phyloP scores from a whole-genome alignment of 2,888 invertebrate species.

The Eumacrocentrus americanus region DNA sequence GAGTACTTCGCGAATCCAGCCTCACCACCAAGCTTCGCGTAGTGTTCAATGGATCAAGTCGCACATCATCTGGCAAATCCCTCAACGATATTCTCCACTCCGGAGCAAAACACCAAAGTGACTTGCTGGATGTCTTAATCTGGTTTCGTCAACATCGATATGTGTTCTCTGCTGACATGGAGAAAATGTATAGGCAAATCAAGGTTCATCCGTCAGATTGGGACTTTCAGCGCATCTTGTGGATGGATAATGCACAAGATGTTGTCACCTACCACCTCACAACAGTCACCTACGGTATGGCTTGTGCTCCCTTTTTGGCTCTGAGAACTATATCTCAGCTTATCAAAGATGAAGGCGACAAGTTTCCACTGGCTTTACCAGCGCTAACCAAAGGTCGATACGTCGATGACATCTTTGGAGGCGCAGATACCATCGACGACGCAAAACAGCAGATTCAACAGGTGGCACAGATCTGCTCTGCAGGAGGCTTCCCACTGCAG shows the following conservation, averaged over 20 bases:
- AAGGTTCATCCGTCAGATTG: neutral
- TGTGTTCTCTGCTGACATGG: slow-evolving; percentile 6
- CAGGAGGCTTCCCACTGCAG: slow-evolving; percentile 30
- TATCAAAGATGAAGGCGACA: slow-evolving; percentile 2
- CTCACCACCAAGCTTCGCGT: slow-evolving; percentile 5
- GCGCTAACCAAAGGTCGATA: slow-evolving; percentile 23
- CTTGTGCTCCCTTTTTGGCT: slow-evolving; percentile 1
- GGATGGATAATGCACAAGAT: neutral
- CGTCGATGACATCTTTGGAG: slow-evolving; percentile 34
- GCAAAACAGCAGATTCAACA: neutral
- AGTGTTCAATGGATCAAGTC: slow-evolving; percentile 14
- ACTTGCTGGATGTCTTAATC: slow-evolving; percentile 2
- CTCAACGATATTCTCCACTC: slow-evolving; percentile 9
- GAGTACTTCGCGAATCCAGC: neutral
- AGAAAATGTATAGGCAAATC: slow-evolving; percentile 17
- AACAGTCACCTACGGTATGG: slow-evolving; percentile 14
- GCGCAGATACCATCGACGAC: neutral
- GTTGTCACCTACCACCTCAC: neutral
- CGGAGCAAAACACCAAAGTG: neutral
- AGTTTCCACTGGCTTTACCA: slow-evolving; percentile 16
- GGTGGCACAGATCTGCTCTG: slow-evolving; percentile 20
- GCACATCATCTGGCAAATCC: neutral
- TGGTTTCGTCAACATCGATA: slow-evolving; percentile 2
- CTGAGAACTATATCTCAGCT: neutral
- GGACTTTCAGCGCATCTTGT: slow-evolving; percentile 10